Percentiles rank a stretch among this genome's conserved stretches.
phyloP scores from a whole-genome alignment of 2,797 vertebrate genomes.

The Steatocranus sp. region DNA sequence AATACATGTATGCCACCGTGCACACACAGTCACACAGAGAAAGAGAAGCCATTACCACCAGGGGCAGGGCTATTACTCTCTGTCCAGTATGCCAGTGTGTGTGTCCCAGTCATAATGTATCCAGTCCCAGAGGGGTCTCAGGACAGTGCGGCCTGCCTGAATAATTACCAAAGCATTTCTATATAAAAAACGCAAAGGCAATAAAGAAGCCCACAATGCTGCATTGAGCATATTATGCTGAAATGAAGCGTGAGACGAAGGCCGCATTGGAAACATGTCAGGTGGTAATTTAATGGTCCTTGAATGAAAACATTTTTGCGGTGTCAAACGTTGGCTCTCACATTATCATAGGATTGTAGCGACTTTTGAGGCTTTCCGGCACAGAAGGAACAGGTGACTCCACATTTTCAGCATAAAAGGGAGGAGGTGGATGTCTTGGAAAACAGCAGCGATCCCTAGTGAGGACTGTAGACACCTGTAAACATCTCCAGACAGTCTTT shows the following conservation, averaged over 20 bases:
- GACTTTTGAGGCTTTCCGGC: background rate
- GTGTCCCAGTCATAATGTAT: slow-evolving; percentile 42
- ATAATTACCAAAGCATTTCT: slow-evolving; percentile 57
- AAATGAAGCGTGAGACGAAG: background rate
- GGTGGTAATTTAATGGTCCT: slow-evolving; percentile 11
- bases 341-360: background rate
- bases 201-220: slow-evolving; percentile 49
- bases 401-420: background rate
- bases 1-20: slow-evolving; percentile 30
- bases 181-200: slow-evolving; percentile 32
- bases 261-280: background rate
- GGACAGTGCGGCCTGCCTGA: slow-evolving; percentile 43
- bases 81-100: slow-evolving; percentile 55
- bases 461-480: background rate
- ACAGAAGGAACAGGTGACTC: background rate
- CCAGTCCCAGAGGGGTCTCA: slow-evolving; percentile 43
- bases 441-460: background rate
- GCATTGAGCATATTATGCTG: slow-evolving; percentile 19
- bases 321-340: background rate
- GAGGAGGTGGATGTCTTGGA: background rate
- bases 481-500: background rate
- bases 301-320: background rate
- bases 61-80: slow-evolving; percentile 72
- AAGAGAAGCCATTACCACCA: slow-evolving; percentile 69
- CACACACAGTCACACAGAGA: slow-evolving; percentile 24